Conservation (phyloP, 2,113 vertebrate species). For the Nestor notabilis region DNA sequence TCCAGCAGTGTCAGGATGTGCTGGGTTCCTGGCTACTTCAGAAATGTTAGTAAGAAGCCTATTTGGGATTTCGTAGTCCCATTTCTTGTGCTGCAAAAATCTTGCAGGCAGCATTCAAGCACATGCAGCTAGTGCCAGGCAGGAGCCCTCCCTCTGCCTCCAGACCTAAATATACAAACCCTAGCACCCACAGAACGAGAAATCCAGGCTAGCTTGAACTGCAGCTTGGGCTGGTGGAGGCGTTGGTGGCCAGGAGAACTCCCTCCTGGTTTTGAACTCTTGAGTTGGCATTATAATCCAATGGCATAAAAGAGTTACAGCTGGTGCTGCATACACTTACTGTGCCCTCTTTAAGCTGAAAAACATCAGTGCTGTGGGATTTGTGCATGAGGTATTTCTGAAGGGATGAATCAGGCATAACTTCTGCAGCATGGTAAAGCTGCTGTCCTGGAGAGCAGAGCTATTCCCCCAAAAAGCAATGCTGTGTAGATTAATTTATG, state of each 20-base stretch:
- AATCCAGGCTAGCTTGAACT: neutral
- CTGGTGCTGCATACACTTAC: neutral
- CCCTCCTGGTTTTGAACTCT: neutral
- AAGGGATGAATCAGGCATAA: neutral
- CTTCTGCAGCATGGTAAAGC: neutral
- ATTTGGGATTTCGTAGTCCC: neutral
- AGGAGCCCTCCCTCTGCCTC: neutral
- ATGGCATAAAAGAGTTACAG: neutral
- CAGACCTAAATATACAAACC: neutral
- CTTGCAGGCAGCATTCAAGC: neutral
- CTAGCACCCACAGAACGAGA: fast-evolving
- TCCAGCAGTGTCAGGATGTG: neutral
- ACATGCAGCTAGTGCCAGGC: neutral
- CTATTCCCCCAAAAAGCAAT: neutral
- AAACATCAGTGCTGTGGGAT: neutral
- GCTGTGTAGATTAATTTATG: neutral
- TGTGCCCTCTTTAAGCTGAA: neutral
- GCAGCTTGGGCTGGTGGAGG: neutral
- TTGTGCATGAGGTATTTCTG: neutral
- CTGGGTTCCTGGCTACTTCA: neutral
- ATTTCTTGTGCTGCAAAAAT: neutral
- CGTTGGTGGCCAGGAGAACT: neutral
- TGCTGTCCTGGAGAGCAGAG: neutral
- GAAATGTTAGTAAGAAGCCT: neutral
- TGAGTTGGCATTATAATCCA: neutral